phyloP scores from a whole-genome alignment of 2,888 invertebrate species.

The Sussaba pulchella region DNA sequence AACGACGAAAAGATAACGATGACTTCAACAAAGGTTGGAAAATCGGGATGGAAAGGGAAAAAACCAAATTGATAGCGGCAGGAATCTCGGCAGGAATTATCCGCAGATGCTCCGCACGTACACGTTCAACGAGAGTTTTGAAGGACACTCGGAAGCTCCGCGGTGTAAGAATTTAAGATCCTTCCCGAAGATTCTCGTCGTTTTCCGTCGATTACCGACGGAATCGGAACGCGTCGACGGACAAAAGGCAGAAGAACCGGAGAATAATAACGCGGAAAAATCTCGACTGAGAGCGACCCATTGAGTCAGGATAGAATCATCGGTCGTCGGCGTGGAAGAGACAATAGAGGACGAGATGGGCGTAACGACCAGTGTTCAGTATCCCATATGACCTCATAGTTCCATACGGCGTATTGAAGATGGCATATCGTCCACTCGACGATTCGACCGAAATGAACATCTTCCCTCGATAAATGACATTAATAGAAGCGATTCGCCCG shows the following conservation, averaged over 20 bases:
- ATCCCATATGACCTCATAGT: conserved; percentile 16
- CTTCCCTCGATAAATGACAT: conserved; percentile 43
- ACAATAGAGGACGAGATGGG: conserved; percentile 28
- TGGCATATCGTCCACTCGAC: conserved; percentile 46
- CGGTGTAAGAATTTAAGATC: conserved; percentile 15
- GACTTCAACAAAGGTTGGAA: background rate
- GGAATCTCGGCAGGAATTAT: conserved; percentile 8
- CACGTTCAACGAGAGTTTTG: conserved; percentile 63
- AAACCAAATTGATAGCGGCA: background rate
- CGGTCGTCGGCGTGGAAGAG: conserved; percentile 37
- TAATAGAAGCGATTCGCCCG: conserved; percentile 30
- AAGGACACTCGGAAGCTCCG: conserved; percentile 49
- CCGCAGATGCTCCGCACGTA: conserved; percentile 67
- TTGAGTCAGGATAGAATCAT: conserved; percentile 34
- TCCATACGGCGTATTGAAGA: conserved; percentile 9
- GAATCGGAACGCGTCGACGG: conserved; percentile 56
- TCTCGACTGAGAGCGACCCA: background rate
- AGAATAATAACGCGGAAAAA: conserved; percentile 20
- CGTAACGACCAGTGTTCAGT: conserved; percentile 8
- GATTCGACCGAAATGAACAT: conserved; percentile 48
- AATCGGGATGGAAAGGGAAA: background rate
- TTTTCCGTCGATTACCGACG: conserved; percentile 23
- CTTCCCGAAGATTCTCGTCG: conserved; percentile 43
- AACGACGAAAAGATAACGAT: background rate
- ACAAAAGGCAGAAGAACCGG: conserved; percentile 16